phyloP scores from a whole-genome alignment of 2,797 vertebrate species.

The Salarias fasciatus region DNA sequence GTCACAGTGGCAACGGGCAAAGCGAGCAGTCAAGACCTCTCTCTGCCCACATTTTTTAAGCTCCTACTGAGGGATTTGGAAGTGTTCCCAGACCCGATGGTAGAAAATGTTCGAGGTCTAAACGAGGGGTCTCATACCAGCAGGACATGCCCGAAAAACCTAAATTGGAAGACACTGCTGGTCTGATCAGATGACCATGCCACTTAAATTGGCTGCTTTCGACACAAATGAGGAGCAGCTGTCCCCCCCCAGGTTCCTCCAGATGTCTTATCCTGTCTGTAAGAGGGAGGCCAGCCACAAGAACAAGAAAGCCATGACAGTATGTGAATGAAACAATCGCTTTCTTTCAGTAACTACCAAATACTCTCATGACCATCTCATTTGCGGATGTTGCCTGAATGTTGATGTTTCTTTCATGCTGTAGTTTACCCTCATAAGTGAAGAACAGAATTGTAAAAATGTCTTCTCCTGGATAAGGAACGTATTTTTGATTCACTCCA shows the following conservation, averaged over 20 bases:
- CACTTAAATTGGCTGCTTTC: neutral
- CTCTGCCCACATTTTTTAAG: neutral
- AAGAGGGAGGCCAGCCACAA: neutral
- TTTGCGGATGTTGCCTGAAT: neutral
- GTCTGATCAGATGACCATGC: neutral
- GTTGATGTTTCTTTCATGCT: neutral
- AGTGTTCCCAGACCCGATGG: neutral
- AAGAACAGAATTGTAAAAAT: neutral
- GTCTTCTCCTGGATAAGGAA: neutral
- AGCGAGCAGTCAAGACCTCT: neutral
- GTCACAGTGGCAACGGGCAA: slow-evolving; percentile 1
- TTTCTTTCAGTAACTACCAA: neutral
- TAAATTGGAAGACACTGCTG: neutral
- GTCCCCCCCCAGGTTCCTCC: neutral
- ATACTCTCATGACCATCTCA: neutral
- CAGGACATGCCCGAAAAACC: neutral
- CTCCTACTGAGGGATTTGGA: neutral
- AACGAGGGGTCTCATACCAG: neutral
- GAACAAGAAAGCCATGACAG: no score
- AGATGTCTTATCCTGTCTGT: neutral
- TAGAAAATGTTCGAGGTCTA: slow-evolving; percentile 5
- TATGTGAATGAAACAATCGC: no score
- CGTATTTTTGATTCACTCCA: neutral
- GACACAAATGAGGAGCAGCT: slow-evolving; percentile 7
- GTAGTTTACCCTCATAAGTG: neutral